Percentiles rank a stretch among this genome's conserved stretches.
These are phyloP conservation scores for Dermatemys mawii DNA, from an alignment of 2,113 vertebrate species.

Conservation along the genomic window DNA sequence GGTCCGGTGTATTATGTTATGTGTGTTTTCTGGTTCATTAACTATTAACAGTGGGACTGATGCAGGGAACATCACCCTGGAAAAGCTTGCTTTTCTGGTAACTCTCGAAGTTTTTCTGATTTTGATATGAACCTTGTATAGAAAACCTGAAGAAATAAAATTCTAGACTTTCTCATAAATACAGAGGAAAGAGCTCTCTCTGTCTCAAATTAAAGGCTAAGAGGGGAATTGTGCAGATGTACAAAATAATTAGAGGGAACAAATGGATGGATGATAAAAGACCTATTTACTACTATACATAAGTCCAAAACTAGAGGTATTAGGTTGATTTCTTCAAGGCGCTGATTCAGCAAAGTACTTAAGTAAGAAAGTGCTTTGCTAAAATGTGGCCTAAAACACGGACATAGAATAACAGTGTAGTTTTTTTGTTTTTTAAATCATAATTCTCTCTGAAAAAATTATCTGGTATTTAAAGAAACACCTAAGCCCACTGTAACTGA, in stretches of 20 bases:
- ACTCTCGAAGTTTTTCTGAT: accelerated
- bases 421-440: neutral
- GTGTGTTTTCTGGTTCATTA: neutral
- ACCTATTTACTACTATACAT: neutral
- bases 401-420: neutral
- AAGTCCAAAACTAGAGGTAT: neutral
- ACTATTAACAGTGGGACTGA: neutral
- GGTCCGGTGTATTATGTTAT: too few species aligned
- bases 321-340: neutral
- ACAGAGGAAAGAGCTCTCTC: neutral
- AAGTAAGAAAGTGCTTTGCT: neutral
- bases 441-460: neutral
- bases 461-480: neutral
- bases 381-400: neutral
- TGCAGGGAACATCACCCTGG: neutral
- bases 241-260: neutral
- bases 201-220: neutral
- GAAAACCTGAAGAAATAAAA: neutral
- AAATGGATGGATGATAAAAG: neutral
- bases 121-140: neutral
- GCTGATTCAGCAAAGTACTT: neutral
- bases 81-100: neutral
- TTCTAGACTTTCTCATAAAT: neutral
- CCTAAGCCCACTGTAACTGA: neutral
- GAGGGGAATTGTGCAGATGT: too few species aligned